Evolutionary conservation across 2,888 invertebrate species (phyloP).

Genomic region (Argyra leucocephala): DNA sequence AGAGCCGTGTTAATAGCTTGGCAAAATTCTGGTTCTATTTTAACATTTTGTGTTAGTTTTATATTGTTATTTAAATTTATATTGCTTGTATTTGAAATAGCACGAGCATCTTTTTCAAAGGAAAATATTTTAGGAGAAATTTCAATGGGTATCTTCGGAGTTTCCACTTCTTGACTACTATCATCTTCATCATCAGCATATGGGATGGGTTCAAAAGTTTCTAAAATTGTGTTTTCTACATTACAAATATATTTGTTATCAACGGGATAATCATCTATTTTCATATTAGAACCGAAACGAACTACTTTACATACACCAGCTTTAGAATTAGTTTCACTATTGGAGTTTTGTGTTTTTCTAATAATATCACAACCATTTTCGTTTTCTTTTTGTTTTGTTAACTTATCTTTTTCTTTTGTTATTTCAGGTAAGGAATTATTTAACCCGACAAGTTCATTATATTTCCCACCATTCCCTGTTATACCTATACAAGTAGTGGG

Average conservation of each 20-base stretch:
- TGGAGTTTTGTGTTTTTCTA: slow-evolving; percentile 17
- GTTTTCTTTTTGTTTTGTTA: slow-evolving; percentile 25
- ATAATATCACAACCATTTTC: slow-evolving; percentile 20
- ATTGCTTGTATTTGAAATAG: slow-evolving; percentile 18
- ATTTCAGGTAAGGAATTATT: slow-evolving; percentile 25
- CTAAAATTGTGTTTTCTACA: slow-evolving; percentile 42
- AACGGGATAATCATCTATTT: slow-evolving; percentile 37
- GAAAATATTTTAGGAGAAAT: too few species aligned
- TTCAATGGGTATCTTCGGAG: not conserved
- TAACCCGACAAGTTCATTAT: slow-evolving; percentile 21
- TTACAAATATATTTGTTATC: slow-evolving; percentile 42
- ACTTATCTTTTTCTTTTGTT: slow-evolving; percentile 17
- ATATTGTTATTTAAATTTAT: not conserved
- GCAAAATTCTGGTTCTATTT: not conserved
- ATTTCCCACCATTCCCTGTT: slow-evolving; percentile 31
- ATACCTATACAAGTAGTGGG: slow-evolving; percentile 58
- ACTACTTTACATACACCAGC: slow-evolving; percentile 43
- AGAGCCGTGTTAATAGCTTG: slow-evolving; percentile 36
- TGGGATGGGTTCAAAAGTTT: slow-evolving; percentile 43
- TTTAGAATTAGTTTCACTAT: slow-evolving; percentile 31
- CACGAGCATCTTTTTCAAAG: slow-evolving; percentile 7
- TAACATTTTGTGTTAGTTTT: not conserved
- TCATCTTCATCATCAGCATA: slow-evolving; percentile 28
- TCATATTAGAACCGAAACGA: slow-evolving; percentile 41
- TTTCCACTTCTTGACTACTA: not conserved